Base-by-base conservation (phyloP, 2,888 invertebrate genomes). In the Dryadula phaetusa region DNA sequence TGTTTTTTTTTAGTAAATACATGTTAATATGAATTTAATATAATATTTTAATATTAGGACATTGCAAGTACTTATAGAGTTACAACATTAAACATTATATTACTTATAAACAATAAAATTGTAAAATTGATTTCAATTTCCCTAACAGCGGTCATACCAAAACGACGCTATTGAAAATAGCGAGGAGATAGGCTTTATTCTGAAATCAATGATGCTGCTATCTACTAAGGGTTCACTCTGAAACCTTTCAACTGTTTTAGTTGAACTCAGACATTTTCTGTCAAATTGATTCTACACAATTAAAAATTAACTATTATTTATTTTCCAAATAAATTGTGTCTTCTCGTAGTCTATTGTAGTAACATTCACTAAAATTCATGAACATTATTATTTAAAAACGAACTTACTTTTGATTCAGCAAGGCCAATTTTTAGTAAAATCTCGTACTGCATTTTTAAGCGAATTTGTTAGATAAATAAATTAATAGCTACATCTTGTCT, bases 201-300 rank as follows among this genome's bases (percentile, higher is more conserved):
- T 32, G 42, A 42, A 53, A 63, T 63, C 44, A 44, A 44, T 53
- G 53, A 44, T 42, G 16, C 28, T 28, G 28, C 16, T 28, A 63
- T 42, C 42, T 44, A 10, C 22, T 53, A 44, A 63, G 16, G 32
- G 42, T 62, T 53, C 14, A 42, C 28, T 62, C 52, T 40, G 42
- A 62, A 52, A 40, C 32, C 14, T 20, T 34, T 42, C 28, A 62
- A 40, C 14, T 52, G 18, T 40, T 6, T 62, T 25, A 40, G 14
- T 18, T 18, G 16, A 28, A 6, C 25, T 52, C 25, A 2, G 32
- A 16, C 18, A n/a, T 14, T 49, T 12, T 49, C 7, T 18, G 32
- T 12, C 0, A 18, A 34, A 37, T 20, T 54, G 14, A 32, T 20
- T 54, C 34, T 14, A 34, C 6, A 20, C 34, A 14, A 49, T 10